Evolutionary conservation across 1,140 invertebrate genomes (phyloP), one percentile per base, ranked within the genome.

Genomic region (Saccostrea glomerata): DNA sequence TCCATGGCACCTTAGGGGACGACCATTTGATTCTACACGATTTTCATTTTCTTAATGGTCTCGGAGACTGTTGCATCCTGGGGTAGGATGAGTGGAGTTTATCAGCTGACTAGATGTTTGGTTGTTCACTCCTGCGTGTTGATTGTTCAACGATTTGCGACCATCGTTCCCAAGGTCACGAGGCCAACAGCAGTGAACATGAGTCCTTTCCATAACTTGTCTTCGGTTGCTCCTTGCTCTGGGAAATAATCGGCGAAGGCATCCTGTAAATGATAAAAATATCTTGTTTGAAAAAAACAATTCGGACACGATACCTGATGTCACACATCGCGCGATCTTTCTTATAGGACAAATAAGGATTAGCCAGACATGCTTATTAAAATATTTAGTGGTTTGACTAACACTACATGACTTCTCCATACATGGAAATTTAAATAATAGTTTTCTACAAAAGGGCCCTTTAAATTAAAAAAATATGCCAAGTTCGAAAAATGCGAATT

Each of bases 211-310:
- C 96, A 96, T 56, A 96, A 94, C 54, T 95, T 96, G 82, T 96
- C 95, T 77, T 96, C 96, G 13, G 96, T 93, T 90, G 96, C 95
- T 89, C 96, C 96, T 84, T 96, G 95, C 56, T 96, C 95, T 63
- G 96, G 96, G 91, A 96, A 96, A 90, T 96, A 96, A 91, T 96
- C 95, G 88, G 95, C 96, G 87, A 96, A 94, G 89, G 96, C 96
- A 92, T 96, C 96, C 96, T 96, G 91, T 47, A 47, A 47, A 84
- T 94, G 94, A 89, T 56, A 84, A 89, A 84, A 87, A 70, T 36
- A 82, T 5, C 47, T 47, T 9, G 23, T 2, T 40, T 9, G 0
- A 83, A 54, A 17, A 54, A 47, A 54, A 54, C 11, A 83, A 83
- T 55, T 23, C 23, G 9, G 47, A 47, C 6, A 47, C 47, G 0